Evolutionary conservation across 1,140 invertebrate genomes (phyloP), one percentile per base, ranked within the genome.

Genomic region (Drosophila burlai): DNA sequence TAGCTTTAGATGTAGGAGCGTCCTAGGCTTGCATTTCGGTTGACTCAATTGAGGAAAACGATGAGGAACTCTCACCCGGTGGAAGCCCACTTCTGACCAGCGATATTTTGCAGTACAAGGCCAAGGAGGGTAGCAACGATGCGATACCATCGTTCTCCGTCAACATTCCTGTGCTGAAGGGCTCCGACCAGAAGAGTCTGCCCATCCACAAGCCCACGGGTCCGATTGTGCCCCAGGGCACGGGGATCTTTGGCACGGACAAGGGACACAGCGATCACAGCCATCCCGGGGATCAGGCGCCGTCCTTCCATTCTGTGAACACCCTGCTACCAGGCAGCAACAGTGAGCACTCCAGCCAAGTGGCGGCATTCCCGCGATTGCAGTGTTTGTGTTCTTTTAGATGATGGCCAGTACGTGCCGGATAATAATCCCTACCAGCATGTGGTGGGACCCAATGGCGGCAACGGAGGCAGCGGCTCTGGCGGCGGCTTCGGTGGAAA

Each of bases 381-480:
- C 75, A 81, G 64, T 62, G 55, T 86, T 81, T 94, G 54, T 87
- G 84, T 64, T 93, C 50, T 93, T 86, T 45, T 91, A 93, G 76
- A 87, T 91, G 67, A 86, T 76, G 67, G 92, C 61, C 64, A 81
- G 57, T 91, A 89, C 59, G 66, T 60, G 36, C 67, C 78, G 29
- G 83, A 79, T 68, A 77, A 26, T 26, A 80, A 66, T 65, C 74
- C 81, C 11, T 92, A 92, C 47, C 62, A 68, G 11, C 91, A 92
- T 82, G 74, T 92, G 55, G 61, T 80, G 36, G 85, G 85, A 24
- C 66, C 73, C 21, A 85, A 83, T 58, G 91, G 85, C 26, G 83
- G 82, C 18, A 55, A 43, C 18, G 85, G 90, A 49, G 77, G 77
- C 42, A 68, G 71, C 43, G 68, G 74, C 29, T 66, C 73, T 3